Percentiles rank a stretch among this genome's conserved stretches.
These are phyloP conservation scores for Gryllus bimaculatus DNA, from an alignment of 1,140 invertebrate genomes.

Conservation along the genomic window DNA sequence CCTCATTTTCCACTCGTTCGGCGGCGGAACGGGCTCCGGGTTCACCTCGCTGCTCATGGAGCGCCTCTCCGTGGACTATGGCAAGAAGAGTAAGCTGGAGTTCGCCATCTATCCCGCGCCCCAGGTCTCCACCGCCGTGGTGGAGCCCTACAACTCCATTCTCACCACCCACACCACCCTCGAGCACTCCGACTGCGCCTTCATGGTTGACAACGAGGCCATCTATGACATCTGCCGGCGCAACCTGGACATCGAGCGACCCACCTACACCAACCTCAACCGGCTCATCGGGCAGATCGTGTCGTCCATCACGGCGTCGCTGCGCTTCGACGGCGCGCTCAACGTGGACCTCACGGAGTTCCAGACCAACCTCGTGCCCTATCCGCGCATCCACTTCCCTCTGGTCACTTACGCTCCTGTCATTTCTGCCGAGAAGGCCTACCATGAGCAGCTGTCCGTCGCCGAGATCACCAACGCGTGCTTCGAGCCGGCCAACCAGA, in stretches of 20 bases:
- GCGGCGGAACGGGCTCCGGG: conserved; percentile 79
- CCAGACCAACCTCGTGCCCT: conserved; percentile 73
- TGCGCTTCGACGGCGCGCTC: conserved; percentile 81
- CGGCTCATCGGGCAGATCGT: conserved; percentile 77
- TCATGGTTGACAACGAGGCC: conserved; percentile 85
- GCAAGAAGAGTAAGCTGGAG: conserved; percentile 81
- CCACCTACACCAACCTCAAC: conserved; percentile 74
- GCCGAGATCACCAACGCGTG: conserved; percentile 80
- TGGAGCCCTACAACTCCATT: conserved; percentile 84
- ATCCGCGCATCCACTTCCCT: conserved; percentile 75
- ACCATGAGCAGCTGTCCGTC: conserved; percentile 73
- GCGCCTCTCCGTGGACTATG: conserved; percentile 77
- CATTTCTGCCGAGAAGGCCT: conserved; percentile 75
- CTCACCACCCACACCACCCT: conserved; percentile 70
- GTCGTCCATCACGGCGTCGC: conserved; percentile 77
- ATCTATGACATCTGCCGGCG: conserved; percentile 86
- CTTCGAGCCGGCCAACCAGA: conserved; percentile 82
- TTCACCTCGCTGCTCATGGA: conserved; percentile 84
- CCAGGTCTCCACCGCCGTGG: conserved; percentile 80
- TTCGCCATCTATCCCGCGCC: conserved; percentile 85
- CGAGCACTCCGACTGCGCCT: conserved; percentile 77
- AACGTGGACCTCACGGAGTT: conserved; percentile 83
- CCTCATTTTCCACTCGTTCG: conserved; percentile 82
- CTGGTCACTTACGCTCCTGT: conserved; percentile 78
- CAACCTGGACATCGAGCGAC: conserved; percentile 78